Conservation (phyloP, 1,140 invertebrate genomes). For the Cephus cinctus region DNA sequence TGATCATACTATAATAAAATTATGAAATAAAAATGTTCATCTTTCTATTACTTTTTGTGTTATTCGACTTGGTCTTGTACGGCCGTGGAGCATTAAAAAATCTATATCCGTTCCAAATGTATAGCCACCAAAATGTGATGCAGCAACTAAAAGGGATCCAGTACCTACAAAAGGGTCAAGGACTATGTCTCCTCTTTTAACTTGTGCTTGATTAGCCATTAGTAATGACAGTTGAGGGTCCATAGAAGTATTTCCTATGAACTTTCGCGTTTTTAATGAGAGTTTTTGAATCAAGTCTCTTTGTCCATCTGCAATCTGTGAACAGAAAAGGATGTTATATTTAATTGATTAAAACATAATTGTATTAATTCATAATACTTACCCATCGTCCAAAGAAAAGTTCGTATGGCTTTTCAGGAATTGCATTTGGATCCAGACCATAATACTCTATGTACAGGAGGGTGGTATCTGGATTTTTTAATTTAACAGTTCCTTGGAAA, state of each 20-base stretch:
- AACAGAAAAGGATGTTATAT: constrained; percentile 21
- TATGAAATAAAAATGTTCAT: constrained; percentile 12
- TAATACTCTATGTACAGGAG: constrained; percentile 87
- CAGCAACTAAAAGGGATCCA: constrained; percentile 87
- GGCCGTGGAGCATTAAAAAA: constrained; percentile 87
- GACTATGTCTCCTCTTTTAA: constrained; percentile 72
- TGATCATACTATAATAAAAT: constrained; percentile 3
- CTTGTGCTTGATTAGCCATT: constrained; percentile 91
- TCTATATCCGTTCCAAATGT: constrained; percentile 93
- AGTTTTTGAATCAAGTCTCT: constrained; percentile 75
- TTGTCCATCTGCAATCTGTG: constrained; percentile 77
- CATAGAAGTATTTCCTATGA: constrained; percentile 98
- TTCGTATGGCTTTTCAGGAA: constrained; percentile 70
- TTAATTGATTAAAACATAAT: constrained; percentile 12
- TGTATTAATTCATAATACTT: constrained; percentile 36
- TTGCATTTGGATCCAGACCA: constrained; percentile 72
- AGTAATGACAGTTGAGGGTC: constrained; percentile 88
- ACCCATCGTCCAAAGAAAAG: constrained; percentile 87
- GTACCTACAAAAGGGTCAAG: constrained; percentile 96
- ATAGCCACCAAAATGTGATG: constrained; percentile 88
- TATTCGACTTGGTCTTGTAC: constrained; percentile 76
- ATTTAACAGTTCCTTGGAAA: constrained; percentile 74
- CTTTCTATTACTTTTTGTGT: constrained; percentile 65
- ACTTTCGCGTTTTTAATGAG: constrained; percentile 86
- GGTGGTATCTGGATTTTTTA: constrained; percentile 79